Evolutionary conservation across 2,888 invertebrate species (phyloP), one percentile per base, ranked within the genome.

Genomic region (Subacronicta megacephala): DNA sequence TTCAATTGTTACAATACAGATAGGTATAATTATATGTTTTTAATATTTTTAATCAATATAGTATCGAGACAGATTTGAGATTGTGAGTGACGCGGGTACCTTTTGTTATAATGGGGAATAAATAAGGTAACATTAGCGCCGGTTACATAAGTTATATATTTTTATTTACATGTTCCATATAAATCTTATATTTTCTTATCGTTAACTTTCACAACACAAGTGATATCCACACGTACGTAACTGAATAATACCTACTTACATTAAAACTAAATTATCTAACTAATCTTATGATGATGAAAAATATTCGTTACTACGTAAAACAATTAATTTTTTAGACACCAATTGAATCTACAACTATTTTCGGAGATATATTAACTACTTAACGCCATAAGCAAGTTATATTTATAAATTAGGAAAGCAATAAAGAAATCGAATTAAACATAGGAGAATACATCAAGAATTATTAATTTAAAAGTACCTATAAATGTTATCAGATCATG

Each of bases 71-170:
- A 62, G 49, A 43, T 36, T 49, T 72, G 67, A 78, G 57, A 59
- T 68, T 66, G 78, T 80, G 75, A 69, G 67, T 72, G 85, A 87
- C 88, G 89, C 89, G 88, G 77, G 88, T 89, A 90, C 91, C 90
- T 88, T 88, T 83, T 75, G 72, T 75, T 70, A 73, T 77, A 59
- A 68, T 62, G 74, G 78, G 76, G 78, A 80, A 82, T 83, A 80
- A 72, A 82, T 87, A 90, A 94, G 93, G 93, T 94, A 93, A 93
- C 93, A 94, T 93, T 92, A 93, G 93, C 93, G 93, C 93, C 90
- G 87, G 76, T 78, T 81, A 82, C 62, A 74, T 71, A 68, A 52
- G 66, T 69, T 69, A 78, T 74, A 66, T 72, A 63, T 64, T 64
- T 69, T 69, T 82, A 81, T 81, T 75, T 81, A 81, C 80, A 81